Conservation (phyloP, 2,797 vertebrate genomes). For the Cynodonichthys magdalenae region DNA sequence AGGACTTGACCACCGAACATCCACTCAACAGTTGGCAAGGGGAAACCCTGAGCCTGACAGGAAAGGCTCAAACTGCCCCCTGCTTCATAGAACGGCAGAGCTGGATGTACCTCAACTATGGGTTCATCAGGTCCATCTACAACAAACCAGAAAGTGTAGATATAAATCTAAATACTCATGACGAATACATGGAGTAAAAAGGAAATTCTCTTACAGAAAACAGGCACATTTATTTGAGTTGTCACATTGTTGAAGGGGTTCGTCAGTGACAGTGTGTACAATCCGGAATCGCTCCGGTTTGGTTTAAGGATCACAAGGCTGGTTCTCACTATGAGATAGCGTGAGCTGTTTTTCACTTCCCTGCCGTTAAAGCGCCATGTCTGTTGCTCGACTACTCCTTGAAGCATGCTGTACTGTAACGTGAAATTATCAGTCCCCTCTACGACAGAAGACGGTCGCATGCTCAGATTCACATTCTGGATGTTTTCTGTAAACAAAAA, state of each 20-base stretch:
- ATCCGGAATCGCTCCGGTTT: constrained; percentile 69
- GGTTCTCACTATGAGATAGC: constrained; percentile 46
- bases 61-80: constrained; percentile 71
- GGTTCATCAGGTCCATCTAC: constrained; percentile 86
- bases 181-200: neutral
- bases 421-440: constrained; percentile 63
- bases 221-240: constrained; percentile 52
- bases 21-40: constrained; percentile 77
- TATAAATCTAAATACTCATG: neutral
- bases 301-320: constrained; percentile 72
- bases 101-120: constrained; percentile 53
- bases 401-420: constrained; percentile 70
- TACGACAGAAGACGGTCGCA: neutral
- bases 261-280: constrained; percentile 75
- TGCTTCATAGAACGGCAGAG: constrained; percentile 55
- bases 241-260: constrained; percentile 80
- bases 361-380: constrained; percentile 76
- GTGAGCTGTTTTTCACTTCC: constrained; percentile 44
- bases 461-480: constrained; percentile 45
- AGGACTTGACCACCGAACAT: constrained; percentile 63
- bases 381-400: constrained; percentile 63
- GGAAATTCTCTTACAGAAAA: constrained; percentile 80
- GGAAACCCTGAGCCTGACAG: constrained; percentile 79
- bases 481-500: constrained; percentile 65
- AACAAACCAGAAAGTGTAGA: constrained; percentile 16